Conservation (phyloP, 2,797 vertebrate species). For the Synanceia verrucosa region DNA sequence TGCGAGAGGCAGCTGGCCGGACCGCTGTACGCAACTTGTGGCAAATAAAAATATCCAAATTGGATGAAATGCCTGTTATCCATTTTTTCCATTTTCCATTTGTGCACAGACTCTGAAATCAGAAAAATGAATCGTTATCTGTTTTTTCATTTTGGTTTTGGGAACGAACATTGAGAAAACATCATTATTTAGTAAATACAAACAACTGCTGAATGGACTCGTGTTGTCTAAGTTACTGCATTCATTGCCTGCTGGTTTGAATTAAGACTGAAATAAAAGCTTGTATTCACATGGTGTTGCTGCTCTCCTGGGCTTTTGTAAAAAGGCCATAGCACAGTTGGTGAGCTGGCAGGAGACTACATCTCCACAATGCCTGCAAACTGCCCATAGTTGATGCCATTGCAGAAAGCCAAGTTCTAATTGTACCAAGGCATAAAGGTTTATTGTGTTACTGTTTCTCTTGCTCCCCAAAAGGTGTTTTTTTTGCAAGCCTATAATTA, state of each 20-base stretch:
- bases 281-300: background rate
- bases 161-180: too few relatives aligned
- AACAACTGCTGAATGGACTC: background rate
- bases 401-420: background rate
- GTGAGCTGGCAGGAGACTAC: conserved; percentile 1
- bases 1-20: too few relatives aligned
- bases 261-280: background rate
- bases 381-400: background rate
- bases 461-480: background rate
- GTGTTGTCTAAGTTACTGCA: background rate
- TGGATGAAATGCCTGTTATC: too few relatives aligned
- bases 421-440: background rate
- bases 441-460: background rate
- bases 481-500: background rate
- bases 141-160: too few relatives aligned
- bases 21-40: too few relatives aligned
- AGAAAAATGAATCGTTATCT: too few relatives aligned
- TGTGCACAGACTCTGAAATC: too few relatives aligned
- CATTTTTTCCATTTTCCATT: too few relatives aligned
- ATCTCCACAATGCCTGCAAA: conserved; percentile 1
- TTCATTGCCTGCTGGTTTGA: background rate
- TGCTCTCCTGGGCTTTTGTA: background rate
- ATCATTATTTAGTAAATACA: too few relatives aligned
- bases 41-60: too few relatives aligned
- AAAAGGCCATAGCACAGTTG: background rate